Evolutionary conservation across 1,140 invertebrate genomes (phyloP).

Genomic region (Pararge aegeria): DNA sequence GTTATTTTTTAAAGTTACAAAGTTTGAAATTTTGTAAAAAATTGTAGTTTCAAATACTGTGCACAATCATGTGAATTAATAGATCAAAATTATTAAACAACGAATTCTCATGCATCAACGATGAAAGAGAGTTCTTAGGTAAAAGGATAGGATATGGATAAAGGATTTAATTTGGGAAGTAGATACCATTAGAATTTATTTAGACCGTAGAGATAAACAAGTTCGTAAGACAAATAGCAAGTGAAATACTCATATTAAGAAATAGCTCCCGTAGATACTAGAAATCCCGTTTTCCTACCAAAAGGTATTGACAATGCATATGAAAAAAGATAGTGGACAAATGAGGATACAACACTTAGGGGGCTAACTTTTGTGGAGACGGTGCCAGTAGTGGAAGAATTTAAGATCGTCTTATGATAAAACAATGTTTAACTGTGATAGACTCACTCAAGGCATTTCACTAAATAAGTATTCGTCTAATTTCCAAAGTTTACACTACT

Average conservation of each 20-base stretch:
- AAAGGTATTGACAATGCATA: neutral
- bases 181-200: neutral
- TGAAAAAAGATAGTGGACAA: conserved; percentile 9
- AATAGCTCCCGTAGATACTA: neutral
- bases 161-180: neutral
- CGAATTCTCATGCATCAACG: neutral
- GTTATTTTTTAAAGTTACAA: neutral
- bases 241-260: neutral
- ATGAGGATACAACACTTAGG: conserved; percentile 29
- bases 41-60: neutral
- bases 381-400: neutral
- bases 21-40: neutral
- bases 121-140: neutral
- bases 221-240: neutral
- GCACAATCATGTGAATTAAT: neutral
- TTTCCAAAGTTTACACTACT: neutral
- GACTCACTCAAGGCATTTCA: too few relatives aligned
- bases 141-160: neutral
- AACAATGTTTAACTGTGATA: too few relatives aligned
- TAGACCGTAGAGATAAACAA: neutral
- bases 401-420: neutral
- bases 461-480: neutral
- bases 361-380: neutral
- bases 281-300: neutral
- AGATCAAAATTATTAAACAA: neutral